phyloP scores from a whole-genome alignment of 1,140 invertebrate genomes.

The Lepidotrigona ventralis region DNA sequence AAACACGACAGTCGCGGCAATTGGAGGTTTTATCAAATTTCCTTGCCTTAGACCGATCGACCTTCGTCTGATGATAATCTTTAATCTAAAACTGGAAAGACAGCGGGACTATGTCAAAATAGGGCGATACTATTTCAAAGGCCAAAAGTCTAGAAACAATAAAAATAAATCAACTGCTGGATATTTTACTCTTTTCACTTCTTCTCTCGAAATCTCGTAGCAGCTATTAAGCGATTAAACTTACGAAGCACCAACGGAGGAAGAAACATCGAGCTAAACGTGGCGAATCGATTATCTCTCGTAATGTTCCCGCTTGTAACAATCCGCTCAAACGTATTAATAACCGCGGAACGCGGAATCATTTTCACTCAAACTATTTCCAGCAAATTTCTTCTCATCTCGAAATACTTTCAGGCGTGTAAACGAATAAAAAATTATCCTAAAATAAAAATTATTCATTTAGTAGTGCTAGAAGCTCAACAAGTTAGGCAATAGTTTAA shows the following conservation, averaged over 20 bases:
- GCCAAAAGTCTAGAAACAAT: neutral
- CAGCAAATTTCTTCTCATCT: neutral
- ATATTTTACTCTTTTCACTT: neutral
- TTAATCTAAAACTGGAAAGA: neutral
- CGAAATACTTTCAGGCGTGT: too few species aligned
- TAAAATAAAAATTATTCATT: too few species aligned
- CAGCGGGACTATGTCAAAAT: neutral
- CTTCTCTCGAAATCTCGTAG: neutral
- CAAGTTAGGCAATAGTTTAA: too few species aligned
- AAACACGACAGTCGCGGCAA: neutral
- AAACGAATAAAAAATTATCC: too few species aligned
- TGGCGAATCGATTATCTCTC: neutral
- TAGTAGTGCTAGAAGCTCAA: too few species aligned
- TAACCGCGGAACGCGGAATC: neutral
- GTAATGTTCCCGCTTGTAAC: neutral
- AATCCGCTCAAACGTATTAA: neutral
- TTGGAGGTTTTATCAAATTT: neutral
- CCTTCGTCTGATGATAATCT: neutral
- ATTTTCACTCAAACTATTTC: neutral
- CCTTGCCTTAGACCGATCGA: neutral
- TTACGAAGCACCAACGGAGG: neutral
- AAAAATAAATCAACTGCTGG: neutral
- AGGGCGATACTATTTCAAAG: neutral
- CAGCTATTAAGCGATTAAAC: constrained; percentile 4
- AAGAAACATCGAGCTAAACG: neutral